Evolutionary conservation across 1,140 invertebrate genomes (phyloP).

Genomic region (Probaryconus sp.): DNA sequence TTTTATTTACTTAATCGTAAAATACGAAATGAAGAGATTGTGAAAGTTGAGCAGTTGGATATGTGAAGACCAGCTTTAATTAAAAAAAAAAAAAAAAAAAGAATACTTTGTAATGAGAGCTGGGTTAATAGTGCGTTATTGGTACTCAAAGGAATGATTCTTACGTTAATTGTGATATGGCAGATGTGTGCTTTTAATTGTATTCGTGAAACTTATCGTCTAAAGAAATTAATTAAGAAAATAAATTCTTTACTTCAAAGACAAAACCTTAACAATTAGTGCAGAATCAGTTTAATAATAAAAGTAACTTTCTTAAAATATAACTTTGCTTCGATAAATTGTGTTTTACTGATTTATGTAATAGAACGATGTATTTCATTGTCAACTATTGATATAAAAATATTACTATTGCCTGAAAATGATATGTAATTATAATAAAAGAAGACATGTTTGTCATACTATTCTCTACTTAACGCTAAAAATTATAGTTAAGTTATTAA

Average conservation of each 20-base stretch:
- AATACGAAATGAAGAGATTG: constrained; percentile 33
- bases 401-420: constrained; percentile 11
- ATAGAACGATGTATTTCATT: not conserved
- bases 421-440: constrained; percentile 5
- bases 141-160: no score
- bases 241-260: not conserved
- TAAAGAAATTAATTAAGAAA: no score
- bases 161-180: not conserved
- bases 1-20: constrained; percentile 4
- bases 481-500: not conserved
- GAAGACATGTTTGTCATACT: constrained; percentile 1
- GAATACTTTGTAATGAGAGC: constrained; percentile 24
- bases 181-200: not conserved
- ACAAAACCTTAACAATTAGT: not conserved
- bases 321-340: no score
- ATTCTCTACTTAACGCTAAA: constrained; percentile 3
- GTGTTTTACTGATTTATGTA: no score
- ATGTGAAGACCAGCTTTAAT: constrained; percentile 30
- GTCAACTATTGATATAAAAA: constrained; percentile 24
- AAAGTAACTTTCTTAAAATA: constrained; percentile 23
- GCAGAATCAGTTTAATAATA: no score
- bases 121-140: constrained; percentile 3
- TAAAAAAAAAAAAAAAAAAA: constrained; percentile 21
- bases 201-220: not conserved
- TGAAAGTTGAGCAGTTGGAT: constrained; percentile 45